Evolutionary conservation across 2,797 vertebrate genomes (phyloP), one percentile per base, ranked within the genome.

Genomic region (Lithobates pipiens): DNA sequence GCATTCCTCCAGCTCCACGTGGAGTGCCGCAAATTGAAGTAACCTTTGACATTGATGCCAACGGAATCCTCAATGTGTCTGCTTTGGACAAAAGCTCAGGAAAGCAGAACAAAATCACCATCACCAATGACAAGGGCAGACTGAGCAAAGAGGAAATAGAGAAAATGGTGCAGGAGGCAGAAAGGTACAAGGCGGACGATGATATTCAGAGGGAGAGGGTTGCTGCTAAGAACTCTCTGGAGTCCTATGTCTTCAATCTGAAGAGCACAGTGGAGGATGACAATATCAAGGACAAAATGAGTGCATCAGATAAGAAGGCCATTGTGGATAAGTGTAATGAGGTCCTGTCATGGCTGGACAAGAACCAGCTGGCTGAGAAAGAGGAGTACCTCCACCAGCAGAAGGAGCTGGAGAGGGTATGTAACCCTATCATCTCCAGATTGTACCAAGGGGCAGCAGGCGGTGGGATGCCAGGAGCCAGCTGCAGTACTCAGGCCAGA

Each of bases 21-120:
- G 93, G 94, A 0, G 88, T 95, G 5, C 94, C 95, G 0, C 88
- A 95, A 54, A 92, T 96, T 0, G 92, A 95, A 82, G 94, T 95
- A 7, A 95, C 93, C 16, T 95, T 95, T 13, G 93, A 94, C 86
- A 92, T 95, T 0, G 94, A 96, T 5, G 91, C 93, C 63, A 95
- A 94, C 2, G 93, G 93, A 42, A 95, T 95, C 74, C 80, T 91
- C 36, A 92, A 90, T 36, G 91, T 93, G 74, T 90, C 89, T 0
- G 91, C 90, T 7, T 83, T 77, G 32, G 92, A 92, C 80, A 91
- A 88, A 54, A 91, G 82, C 88, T 92, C 91, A 0, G 92, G 90
- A 16, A 92, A 92, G 65, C 82, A 84, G 72, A 91, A 89, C 73
- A 90, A 91, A 88, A 90, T 88, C 25, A 88, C 83, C 39, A 88